Conservation (phyloP, 2,113 vertebrate genomes). For the Amazona guildingii region DNA sequence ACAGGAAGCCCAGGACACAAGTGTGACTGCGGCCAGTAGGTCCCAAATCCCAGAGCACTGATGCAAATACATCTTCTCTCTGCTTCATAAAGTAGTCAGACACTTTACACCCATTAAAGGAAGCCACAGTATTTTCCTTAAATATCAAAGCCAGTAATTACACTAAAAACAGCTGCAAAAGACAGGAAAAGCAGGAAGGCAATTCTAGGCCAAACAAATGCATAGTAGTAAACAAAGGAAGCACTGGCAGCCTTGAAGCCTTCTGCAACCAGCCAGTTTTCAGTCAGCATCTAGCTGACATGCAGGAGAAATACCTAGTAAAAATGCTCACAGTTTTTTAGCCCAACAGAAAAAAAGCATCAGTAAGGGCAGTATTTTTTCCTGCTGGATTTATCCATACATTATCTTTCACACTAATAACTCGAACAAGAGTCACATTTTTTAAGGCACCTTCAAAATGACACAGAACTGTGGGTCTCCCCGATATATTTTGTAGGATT, state of each 20-base stretch:
- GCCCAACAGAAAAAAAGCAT: neutral
- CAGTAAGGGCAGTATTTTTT: neutral
- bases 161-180: constrained; percentile 16
- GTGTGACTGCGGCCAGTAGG: neutral
- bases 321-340: neutral
- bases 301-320: neutral
- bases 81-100: neutral
- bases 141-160: neutral
- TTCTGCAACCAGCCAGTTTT: neutral
- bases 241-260: neutral
- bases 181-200: constrained; percentile 27
- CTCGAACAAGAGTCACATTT: neutral
- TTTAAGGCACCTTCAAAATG: neutral
- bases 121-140: constrained; percentile 8
- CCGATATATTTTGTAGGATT: neutral
- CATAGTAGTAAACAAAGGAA: neutral
- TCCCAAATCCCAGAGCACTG: constrained; percentile 8
- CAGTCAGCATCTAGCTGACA: neutral
- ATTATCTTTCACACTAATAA: neutral
- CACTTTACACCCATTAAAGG: neutral
- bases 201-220: neutral
- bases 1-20: neutral
- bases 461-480: neutral
- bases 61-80: neutral
- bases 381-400: neutral